Evolutionary conservation across 2,888 invertebrate genomes (phyloP), one percentile per base, ranked within the genome.

Genomic region (Microctonus brassicae): DNA sequence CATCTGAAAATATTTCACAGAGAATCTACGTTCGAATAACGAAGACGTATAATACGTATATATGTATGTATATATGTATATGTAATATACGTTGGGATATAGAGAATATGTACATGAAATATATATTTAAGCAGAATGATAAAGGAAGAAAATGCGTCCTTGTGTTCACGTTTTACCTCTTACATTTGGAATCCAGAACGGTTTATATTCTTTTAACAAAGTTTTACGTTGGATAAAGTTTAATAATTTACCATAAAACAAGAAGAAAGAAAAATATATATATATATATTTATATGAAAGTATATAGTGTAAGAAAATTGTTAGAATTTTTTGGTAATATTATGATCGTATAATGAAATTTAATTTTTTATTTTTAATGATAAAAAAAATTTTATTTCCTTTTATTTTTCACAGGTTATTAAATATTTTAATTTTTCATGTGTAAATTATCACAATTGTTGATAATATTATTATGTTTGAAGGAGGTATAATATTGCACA

Each of bases 221-320:
- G 17, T 47, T 47, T 47, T 47, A 47, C 47, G 47, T 47, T 17
- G 9, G 47, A 47, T 33, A 52, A 64, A 64, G 52, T 64, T 64
- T 64, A 64, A 64, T 64, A 52, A 64, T 64, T 64, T 64, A 34
- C 11, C 2, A 17, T 22, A 11, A 13, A 33, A 64, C 33, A 29
- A 33, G 53, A 33, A 20, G 26, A 53, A n/a, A n/a, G n/a, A n/a
- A n/a, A n/a, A n/a, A n/a, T n/a, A n/a, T n/a, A n/a, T n/a, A n/a
- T n/a, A n/a, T n/a, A n/a, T n/a, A n/a, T n/a, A n/a, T n/a, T n/a
- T n/a, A n/a, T n/a, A n/a, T n/a, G n/a, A n/a, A n/a, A n/a, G n/a
- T 7, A 29, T 7, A 29, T 7, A 29, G 7, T 29, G 29, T 7
- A 29, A 29, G 29, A 29, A 29, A 29, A 29, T 29, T 29, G 7